Conservation (phyloP, 1,140 invertebrate species). For the Calosoma granatense region DNA sequence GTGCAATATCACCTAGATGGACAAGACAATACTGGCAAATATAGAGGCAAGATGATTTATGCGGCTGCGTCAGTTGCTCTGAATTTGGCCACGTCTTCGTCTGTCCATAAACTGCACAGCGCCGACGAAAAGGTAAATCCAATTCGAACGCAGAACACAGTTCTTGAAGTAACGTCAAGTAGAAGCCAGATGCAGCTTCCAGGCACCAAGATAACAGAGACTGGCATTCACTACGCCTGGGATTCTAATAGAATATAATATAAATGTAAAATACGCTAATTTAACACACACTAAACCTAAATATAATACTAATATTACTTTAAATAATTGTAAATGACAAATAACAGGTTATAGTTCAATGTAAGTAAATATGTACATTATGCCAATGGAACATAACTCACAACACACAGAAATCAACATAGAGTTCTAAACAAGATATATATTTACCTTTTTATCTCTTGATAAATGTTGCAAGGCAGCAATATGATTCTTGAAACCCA, state of each 20-base stretch:
- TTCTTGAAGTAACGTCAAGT: conserved; percentile 69
- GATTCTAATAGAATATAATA: conserved; percentile 43
- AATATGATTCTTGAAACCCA: conserved; percentile 83
- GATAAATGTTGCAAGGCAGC: conserved; percentile 60
- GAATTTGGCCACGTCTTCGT: conserved; percentile 15
- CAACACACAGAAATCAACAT: too few species aligned
- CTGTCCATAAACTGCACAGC: conserved; percentile 28
- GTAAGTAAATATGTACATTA: conserved; percentile 5
- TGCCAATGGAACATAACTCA: neutral
- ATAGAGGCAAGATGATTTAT: conserved; percentile 66
- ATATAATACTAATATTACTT: too few species aligned
- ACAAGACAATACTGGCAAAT: conserved; percentile 80
- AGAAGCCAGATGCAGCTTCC: conserved; percentile 77
- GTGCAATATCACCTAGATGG: conserved; percentile 75
- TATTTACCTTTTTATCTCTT: conserved; percentile 63
- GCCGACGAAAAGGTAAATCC: conserved; percentile 60
- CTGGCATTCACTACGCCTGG: conserved; percentile 58
- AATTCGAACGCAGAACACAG: conserved; percentile 71
- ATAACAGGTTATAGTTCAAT: conserved; percentile 2
- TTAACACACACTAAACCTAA: too few species aligned
- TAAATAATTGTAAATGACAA: conserved; percentile 3
- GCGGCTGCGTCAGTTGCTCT: conserved; percentile 38
- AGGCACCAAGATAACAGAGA: conserved; percentile 66
- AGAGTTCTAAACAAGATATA: too few species aligned
- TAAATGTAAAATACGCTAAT: too few species aligned